Evolutionary conservation across 2,888 invertebrate genomes (phyloP).

Genomic region (Calliphora vomitoria): DNA sequence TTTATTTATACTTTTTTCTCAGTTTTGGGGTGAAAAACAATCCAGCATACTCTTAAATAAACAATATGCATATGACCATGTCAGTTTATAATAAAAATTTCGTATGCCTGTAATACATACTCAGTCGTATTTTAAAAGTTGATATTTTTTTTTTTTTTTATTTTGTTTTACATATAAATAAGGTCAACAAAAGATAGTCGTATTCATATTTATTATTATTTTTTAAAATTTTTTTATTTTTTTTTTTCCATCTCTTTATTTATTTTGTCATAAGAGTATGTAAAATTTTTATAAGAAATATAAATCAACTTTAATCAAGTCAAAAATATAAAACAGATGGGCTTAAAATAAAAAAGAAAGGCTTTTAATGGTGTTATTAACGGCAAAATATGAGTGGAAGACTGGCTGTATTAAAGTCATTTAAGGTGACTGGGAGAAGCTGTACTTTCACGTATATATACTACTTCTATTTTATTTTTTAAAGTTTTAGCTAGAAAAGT

Average conservation of each 20-base stretch:
- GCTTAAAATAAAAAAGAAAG: conserved; percentile 52
- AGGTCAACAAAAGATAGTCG: conserved; percentile 68
- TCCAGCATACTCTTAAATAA: conserved; percentile 41
- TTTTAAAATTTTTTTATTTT: background rate
- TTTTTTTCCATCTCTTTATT: background rate
- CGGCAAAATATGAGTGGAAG: conserved; percentile 14
- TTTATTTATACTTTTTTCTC: background rate
- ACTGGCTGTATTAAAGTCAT: background rate
- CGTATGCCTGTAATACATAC: background rate
- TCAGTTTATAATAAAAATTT: conserved; percentile 11
- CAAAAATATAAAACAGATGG: conserved; percentile 48
- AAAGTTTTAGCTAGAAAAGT: too few relatives aligned
- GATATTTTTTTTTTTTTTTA: background rate
- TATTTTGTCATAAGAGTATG: background rate
- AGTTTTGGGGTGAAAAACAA: conserved; percentile 14
- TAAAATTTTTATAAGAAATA: conserved; percentile 42
- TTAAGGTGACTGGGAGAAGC: too few relatives aligned
- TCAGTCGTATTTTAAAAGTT: conserved; percentile 30
- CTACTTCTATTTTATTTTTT: too few relatives aligned
- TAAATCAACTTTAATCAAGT: conserved; percentile 72
- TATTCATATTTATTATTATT: conserved; percentile 43
- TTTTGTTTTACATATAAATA: conserved; percentile 34
- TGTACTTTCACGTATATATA: too few relatives aligned
- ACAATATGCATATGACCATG: conserved; percentile 57
- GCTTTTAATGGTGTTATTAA: conserved; percentile 59